Conservation (phyloP, 2,797 vertebrate genomes). For the Microchirus variegatus region DNA sequence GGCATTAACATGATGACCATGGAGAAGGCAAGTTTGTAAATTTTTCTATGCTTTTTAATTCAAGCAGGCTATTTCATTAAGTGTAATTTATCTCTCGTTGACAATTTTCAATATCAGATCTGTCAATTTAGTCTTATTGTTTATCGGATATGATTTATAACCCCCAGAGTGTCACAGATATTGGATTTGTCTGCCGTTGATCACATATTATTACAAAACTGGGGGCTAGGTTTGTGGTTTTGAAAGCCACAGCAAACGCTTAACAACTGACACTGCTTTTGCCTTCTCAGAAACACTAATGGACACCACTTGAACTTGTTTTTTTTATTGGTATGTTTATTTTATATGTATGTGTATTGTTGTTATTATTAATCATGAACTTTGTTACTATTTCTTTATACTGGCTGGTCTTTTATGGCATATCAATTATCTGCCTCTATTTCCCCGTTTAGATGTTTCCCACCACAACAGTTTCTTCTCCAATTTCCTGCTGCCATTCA, state of each 20-base stretch:
- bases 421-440: not conserved
- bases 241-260: too few species aligned
- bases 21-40: conserved; percentile 87
- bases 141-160: too few species aligned
- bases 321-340: too few species aligned
- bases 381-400: not conserved
- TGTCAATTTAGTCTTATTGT: not conserved
- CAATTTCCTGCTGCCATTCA: conserved; percentile 35
- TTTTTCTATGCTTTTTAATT: conserved; percentile 5
- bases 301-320: too few species aligned
- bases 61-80: not conserved
- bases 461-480: conserved; percentile 31
- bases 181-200: conserved; percentile 16
- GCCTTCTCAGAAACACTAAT: not conserved
- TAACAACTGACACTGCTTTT: too few species aligned
- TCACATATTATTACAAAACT: conserved; percentile 16
- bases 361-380: too few species aligned
- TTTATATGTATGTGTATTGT: too few species aligned
- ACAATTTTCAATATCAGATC: not conserved
- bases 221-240: too few species aligned
- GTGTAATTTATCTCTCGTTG: not conserved
- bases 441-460: conserved; percentile 5
- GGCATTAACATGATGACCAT: conserved; percentile 99
- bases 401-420: not conserved
- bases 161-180: conserved; percentile 8